Evolutionary conservation across 1,140 invertebrate genomes (phyloP).

Genomic region (Notospermus geniculatus): DNA sequence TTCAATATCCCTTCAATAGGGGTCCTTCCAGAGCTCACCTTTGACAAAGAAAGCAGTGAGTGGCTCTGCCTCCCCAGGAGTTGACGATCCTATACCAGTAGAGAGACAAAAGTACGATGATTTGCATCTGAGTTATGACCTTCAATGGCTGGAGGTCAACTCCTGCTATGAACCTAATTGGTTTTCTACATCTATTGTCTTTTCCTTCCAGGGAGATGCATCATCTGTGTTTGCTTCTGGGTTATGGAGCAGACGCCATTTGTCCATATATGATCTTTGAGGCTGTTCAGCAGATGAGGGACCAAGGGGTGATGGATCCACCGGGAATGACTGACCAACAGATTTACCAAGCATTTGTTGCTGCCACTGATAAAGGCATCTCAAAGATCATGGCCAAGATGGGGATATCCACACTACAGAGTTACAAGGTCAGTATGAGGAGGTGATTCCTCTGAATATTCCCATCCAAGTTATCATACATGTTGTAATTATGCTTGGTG

Average conservation of each 20-base stretch:
- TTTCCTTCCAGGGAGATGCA: constrained; percentile 75
- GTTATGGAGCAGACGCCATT: constrained; percentile 96
- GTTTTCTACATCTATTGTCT: background rate
- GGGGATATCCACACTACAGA: constrained; percentile 98
- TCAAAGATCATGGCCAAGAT: constrained; percentile 95
- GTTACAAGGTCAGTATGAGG: constrained; percentile 75
- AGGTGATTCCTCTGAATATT: no score
- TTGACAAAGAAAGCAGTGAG: no score
- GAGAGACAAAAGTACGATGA: no score
- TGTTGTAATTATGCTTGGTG: no score
- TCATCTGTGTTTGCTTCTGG: constrained; percentile 92
- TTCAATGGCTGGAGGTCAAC: no score
- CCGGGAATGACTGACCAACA: constrained; percentile 72
- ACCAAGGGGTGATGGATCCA: constrained; percentile 76
- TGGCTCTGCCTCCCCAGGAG: no score
- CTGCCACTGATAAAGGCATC: constrained; percentile 58
- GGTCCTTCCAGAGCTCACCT: no score
- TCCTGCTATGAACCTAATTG: background rate
- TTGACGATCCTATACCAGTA: no score
- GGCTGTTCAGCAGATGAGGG: constrained; percentile 75
- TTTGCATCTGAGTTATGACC: no score
- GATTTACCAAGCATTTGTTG: constrained; percentile 74
- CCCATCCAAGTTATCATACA: no score
- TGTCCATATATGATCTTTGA: constrained; percentile 98
- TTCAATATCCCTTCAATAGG: no score